Conservation (phyloP, 2,113 vertebrate genomes). For the Coregonus clupeaformis region DNA sequence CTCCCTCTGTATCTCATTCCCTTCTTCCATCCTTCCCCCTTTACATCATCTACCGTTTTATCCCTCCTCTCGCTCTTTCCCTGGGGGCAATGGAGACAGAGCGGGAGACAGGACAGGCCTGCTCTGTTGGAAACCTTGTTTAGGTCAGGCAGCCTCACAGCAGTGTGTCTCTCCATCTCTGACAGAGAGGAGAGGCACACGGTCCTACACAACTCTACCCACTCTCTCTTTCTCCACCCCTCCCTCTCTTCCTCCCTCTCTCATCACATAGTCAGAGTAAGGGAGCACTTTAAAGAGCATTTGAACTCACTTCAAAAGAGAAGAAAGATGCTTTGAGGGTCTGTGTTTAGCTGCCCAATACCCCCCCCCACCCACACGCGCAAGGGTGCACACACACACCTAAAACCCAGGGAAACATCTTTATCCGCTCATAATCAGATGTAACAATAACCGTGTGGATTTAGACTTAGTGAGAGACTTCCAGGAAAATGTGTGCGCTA, state of each 20-base stretch:
- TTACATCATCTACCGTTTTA: neutral
- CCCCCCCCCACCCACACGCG: neutral
- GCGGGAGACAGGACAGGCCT: constrained; percentile 57
- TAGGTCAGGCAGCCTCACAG: constrained; percentile 61
- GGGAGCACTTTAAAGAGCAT: constrained; percentile 73
- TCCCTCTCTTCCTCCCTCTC: constrained; percentile 1
- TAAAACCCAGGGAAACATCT: constrained; percentile 10
- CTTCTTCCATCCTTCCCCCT: neutral
- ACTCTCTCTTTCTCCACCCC: constrained; percentile 4
- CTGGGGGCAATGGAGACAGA: neutral
- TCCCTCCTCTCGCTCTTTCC: neutral
- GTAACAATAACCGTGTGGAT: constrained; percentile 49
- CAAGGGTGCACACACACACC: constrained; percentile 9
- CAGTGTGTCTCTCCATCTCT: constrained; percentile 58
- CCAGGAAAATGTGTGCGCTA: constrained; percentile 39
- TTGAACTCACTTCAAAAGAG: constrained; percentile 80
- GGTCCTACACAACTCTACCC: constrained; percentile 40
- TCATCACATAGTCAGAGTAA: constrained; percentile 56
- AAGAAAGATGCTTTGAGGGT: constrained; percentile 75
- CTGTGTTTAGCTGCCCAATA: constrained; percentile 67
- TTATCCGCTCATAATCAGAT: constrained; percentile 29
- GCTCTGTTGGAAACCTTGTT: constrained; percentile 69
- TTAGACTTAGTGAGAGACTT: constrained; percentile 55
- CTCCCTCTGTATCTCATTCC: constrained; percentile 19
- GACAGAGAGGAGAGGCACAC: constrained; percentile 41